A percentile compares a stretch with the other conserved stretches of the same genome.
These are phyloP conservation scores for Pseudeuparius sepicola DNA, from an alignment of 2,888 invertebrate species.

Conservation along the genomic window DNA sequence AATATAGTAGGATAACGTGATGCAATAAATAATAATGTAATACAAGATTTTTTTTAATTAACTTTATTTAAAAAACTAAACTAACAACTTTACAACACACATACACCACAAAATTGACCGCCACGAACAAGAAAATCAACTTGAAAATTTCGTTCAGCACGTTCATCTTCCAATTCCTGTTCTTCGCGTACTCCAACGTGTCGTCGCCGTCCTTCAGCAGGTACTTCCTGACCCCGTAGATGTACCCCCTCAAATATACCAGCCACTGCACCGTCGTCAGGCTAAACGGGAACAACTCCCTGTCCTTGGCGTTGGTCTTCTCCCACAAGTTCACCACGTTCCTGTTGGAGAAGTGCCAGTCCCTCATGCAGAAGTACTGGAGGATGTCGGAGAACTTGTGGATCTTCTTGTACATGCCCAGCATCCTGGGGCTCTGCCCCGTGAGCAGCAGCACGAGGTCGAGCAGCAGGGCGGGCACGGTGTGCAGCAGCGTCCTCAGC, in stretches of 20 bases:
- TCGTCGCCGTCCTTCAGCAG: constrained; percentile 69
- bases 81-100: too few species aligned
- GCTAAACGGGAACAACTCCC: constrained; percentile 60
- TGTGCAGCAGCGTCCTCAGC: constrained; percentile 47
- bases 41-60: too few species aligned
- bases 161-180: constrained; percentile 17
- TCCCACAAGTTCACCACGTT: constrained; percentile 52
- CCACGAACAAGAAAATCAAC: too few species aligned
- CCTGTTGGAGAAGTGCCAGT: constrained; percentile 59
- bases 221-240: constrained; percentile 63
- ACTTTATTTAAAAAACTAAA: too few species aligned
- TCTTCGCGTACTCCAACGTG: constrained; percentile 39
- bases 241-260: constrained; percentile 55
- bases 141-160: too few species aligned
- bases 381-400: constrained; percentile 65
- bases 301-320: constrained; percentile 40
- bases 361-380: constrained; percentile 60
- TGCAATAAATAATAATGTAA: too few species aligned
- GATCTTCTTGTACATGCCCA: constrained; percentile 67
- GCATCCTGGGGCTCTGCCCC: constrained; percentile 50
- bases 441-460: constrained; percentile 43
- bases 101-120: too few species aligned
- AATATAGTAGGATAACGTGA: too few species aligned
- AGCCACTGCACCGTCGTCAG: constrained; percentile 65
- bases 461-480: constrained; percentile 49